phyloP scores from a whole-genome alignment of 2,113 vertebrate species.

The Strix uralensis region DNA sequence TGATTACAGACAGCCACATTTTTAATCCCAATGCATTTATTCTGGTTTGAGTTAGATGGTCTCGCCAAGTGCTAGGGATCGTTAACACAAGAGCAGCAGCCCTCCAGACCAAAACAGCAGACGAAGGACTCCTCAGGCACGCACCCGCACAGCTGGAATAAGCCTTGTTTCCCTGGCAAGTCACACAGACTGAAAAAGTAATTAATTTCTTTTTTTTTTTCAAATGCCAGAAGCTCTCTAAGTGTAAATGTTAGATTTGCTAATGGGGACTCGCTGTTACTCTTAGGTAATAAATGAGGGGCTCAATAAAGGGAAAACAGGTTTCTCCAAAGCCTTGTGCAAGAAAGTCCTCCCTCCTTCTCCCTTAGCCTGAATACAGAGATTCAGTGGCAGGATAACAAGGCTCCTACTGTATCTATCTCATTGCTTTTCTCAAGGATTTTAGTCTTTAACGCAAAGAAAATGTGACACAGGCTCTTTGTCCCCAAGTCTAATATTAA shows the following conservation, averaged over 20 bases:
- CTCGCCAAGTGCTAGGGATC: accelerated
- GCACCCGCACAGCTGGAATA: background rate
- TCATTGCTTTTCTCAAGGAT: background rate
- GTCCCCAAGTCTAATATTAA: background rate
- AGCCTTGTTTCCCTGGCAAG: background rate
- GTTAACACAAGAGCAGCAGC: background rate
- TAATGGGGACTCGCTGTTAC: background rate
- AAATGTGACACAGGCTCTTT: background rate
- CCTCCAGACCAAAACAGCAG: background rate
- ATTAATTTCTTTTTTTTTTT: background rate
- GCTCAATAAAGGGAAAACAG: background rate
- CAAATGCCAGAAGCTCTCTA: background rate
- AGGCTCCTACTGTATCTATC: background rate
- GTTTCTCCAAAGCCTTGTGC: background rate
- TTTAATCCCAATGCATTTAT: background rate
- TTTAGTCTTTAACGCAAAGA: background rate
- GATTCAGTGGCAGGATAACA: background rate
- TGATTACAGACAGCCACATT: background rate
- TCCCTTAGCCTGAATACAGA: background rate
- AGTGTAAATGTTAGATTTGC: background rate
- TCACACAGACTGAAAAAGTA: background rate
- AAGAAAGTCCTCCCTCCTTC: background rate
- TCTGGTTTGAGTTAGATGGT: background rate
- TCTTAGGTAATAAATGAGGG: background rate
- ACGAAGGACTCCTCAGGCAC: background rate